These are phyloP conservation scores for Latrodectus elegans DNA, from an alignment of 2,888 invertebrate species.

Conservation along the genomic window DNA sequence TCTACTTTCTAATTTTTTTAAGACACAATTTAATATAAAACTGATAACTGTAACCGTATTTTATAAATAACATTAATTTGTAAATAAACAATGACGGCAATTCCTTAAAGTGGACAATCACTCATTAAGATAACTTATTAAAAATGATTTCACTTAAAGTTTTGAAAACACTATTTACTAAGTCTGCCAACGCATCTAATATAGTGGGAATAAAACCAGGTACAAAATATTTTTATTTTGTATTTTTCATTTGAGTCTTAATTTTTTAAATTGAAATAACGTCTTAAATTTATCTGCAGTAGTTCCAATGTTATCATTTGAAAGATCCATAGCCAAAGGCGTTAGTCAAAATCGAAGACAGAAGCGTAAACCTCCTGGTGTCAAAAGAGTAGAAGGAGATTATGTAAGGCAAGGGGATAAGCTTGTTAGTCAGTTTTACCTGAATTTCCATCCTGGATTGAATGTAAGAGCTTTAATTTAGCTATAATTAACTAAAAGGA, in stretches of 20 bases:
- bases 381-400: slow-evolving; percentile 58
- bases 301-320: slow-evolving; percentile 10
- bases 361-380: slow-evolving; percentile 31
- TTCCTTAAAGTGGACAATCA: too few relatives aligned
- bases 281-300: slow-evolving; percentile 1
- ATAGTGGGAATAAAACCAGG: too few relatives aligned
- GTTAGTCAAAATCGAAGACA: slow-evolving; percentile 32
- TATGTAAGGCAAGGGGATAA: slow-evolving; percentile 42
- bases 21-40: too few relatives aligned
- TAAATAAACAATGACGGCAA: too few relatives aligned
- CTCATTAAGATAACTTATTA: too few relatives aligned
- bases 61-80: too few relatives aligned
- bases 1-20: too few relatives aligned
- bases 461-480: slow-evolving; percentile 35
- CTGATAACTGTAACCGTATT: too few relatives aligned
- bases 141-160: too few relatives aligned
- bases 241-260: background rate
- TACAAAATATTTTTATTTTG: background rate
- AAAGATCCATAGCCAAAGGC: slow-evolving; percentile 17
- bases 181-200: too few relatives aligned
- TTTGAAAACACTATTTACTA: too few relatives aligned
- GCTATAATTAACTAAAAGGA: too few relatives aligned
- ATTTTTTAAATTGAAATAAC: background rate
- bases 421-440: slow-evolving; percentile 33
- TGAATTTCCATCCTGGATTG: slow-evolving; percentile 63